Percentiles rank a stretch among this genome's conserved stretches.
Conservation (phyloP, 1,140 invertebrate species). For the Drosophila nebulosa region DNA sequence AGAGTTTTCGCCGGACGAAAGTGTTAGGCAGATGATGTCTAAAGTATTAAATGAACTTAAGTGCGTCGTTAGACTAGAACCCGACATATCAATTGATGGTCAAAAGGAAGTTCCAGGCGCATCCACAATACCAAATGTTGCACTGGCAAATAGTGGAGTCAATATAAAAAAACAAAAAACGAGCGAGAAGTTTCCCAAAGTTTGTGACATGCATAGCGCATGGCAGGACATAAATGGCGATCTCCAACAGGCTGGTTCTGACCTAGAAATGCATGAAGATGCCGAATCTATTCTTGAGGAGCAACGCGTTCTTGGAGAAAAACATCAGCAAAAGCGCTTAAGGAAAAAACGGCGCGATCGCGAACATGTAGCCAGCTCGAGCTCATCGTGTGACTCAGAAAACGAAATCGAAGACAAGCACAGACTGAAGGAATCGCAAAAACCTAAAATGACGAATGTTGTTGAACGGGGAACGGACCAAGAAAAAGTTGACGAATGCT, state of each 20-base stretch:
- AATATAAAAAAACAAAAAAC: constrained; percentile 7
- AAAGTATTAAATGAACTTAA: constrained; percentile 88
- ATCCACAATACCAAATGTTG: background rate
- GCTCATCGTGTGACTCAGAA: constrained; percentile 58
- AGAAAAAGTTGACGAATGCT: constrained; percentile 11
- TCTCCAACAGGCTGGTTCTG: background rate
- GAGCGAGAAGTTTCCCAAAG: constrained; percentile 44
- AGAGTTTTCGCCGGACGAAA: constrained; percentile 84
- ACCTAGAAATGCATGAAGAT: constrained; percentile 23
- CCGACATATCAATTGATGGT: constrained; percentile 8
- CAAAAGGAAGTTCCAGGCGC: background rate
- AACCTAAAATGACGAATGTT: background rate
- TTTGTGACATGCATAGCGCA: constrained; percentile 77
- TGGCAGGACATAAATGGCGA: constrained; percentile 77
- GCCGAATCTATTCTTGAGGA: background rate
- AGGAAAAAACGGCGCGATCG: constrained; percentile 31
- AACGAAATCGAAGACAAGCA: constrained; percentile 36
- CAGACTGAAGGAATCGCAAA: background rate
- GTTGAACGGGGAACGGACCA: background rate
- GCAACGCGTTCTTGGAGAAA: background rate
- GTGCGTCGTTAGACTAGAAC: constrained; percentile 83
- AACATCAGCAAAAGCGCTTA: constrained; percentile 10
- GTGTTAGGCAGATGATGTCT: constrained; percentile 89
- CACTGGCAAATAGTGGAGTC: background rate
- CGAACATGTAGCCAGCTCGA: constrained; percentile 41